Evolutionary conservation across 2,888 invertebrate genomes (phyloP).

Genomic region (Homarus gammarus): DNA sequence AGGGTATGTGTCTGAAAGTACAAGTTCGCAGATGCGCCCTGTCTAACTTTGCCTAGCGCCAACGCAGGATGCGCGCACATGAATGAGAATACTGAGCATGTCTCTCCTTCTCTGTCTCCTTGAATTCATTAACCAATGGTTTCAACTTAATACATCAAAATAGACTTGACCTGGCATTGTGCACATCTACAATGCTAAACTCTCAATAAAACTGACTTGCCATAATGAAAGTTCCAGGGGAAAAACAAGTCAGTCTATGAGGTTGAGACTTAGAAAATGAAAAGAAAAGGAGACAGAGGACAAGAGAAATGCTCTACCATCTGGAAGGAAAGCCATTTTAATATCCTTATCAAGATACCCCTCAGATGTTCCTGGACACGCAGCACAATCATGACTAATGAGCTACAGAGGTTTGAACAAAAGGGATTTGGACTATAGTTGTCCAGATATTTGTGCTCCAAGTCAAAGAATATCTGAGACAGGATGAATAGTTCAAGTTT

Average conservation of each 20-base stretch:
- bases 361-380: conserved; percentile 75
- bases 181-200: not conserved
- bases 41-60: conserved; percentile 58
- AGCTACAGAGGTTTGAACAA: conserved; percentile 37
- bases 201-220: conserved; percentile 67
- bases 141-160: not conserved
- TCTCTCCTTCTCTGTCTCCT: conserved; percentile 75
- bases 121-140: not conserved
- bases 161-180: not conserved
- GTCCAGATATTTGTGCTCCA: conserved; percentile 45
- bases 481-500: conserved; percentile 52
- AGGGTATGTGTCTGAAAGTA: conserved; percentile 43
- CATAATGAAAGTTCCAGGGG: not conserved
- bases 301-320: conserved; percentile 76
- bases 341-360: conserved; percentile 61
- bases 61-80: conserved; percentile 56
- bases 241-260: conserved; percentile 59
- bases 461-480: conserved; percentile 75
- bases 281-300: conserved; percentile 65
- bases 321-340: conserved; percentile 75
- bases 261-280: conserved; percentile 13
- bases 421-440: conserved; percentile 29
- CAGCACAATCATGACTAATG: conserved; percentile 25
- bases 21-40: conserved; percentile 55
- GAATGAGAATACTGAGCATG: conserved; percentile 72